Percentiles rank a stretch among this genome's conserved stretches.
Evolutionary conservation across 2,888 invertebrate species (phyloP).

Genomic region (Brachypterus glaber): DNA sequence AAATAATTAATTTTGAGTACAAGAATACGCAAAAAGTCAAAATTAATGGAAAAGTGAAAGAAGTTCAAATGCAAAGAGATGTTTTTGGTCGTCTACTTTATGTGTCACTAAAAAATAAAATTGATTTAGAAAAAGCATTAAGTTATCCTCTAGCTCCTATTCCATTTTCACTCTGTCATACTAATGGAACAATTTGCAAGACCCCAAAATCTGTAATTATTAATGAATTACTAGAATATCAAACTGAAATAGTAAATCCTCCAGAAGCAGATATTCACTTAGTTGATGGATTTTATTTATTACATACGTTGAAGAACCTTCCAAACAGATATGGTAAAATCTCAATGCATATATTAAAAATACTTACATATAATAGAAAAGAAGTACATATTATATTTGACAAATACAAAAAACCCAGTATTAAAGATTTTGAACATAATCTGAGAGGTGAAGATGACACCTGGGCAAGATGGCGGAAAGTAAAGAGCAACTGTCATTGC

Average conservation of each 20-base stretch:
- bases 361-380: conserved; percentile 22
- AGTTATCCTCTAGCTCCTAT: conserved; percentile 25
- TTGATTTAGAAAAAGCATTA: conserved; percentile 24
- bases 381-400: conserved; percentile 28
- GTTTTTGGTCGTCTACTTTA: conserved; percentile 21
- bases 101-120: conserved; percentile 21
- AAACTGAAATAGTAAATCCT: conserved; percentile 18
- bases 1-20: conserved; percentile 21
- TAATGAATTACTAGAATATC: conserved; percentile 19
- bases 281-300: conserved; percentile 26
- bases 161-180: conserved; percentile 24
- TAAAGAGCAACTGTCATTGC: too few species aligned
- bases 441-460: conserved; percentile 23
- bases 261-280: conserved; percentile 22
- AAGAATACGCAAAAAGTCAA: conserved; percentile 22
- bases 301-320: conserved; percentile 22
- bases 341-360: conserved; percentile 16
- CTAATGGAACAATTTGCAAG: conserved; percentile 25
- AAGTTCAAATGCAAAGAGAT: conserved; percentile 23
- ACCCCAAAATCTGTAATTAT: conserved; percentile 23
- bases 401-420: conserved; percentile 24
- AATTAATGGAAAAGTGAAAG: conserved; percentile 22
- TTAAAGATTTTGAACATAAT: conserved; percentile 19
- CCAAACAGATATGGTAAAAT: conserved; percentile 21
- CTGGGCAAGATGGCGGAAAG: too few species aligned